Percentiles rank a stretch among this genome's conserved stretches.
These are phyloP conservation scores for Ormyrus labotus DNA, from an alignment of 2,888 invertebrate species.

Conservation along the genomic window DNA sequence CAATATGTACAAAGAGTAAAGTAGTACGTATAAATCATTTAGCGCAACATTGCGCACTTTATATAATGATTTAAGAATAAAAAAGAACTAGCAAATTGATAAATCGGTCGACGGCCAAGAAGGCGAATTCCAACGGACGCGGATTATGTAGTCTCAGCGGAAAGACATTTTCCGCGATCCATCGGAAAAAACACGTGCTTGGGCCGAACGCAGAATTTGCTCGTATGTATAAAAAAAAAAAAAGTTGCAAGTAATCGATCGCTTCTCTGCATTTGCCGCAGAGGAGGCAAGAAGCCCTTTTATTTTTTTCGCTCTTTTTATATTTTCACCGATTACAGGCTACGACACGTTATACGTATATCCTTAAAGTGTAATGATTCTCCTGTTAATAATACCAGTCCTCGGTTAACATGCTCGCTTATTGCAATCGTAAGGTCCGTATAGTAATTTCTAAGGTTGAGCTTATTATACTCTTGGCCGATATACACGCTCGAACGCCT, in stretches of 20 bases:
- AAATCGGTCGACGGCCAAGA: too few species aligned
- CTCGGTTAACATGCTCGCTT: conserved; percentile 50
- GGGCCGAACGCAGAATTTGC: too few species aligned
- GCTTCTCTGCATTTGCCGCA: too few species aligned
- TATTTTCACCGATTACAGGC: background rate
- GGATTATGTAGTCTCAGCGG: too few species aligned
- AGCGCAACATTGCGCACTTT: conserved; percentile 5
- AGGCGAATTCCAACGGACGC: too few species aligned
- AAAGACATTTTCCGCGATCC: too few species aligned
- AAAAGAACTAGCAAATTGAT: background rate
- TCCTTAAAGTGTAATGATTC: conserved; percentile 28
- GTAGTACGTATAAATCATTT: conserved; percentile 60
- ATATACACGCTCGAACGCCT: conserved; percentile 4
- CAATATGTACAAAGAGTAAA: conserved; percentile 71
- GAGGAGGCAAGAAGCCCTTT: too few species aligned
- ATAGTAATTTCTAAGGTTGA: conserved; percentile 29
- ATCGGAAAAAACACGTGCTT: too few species aligned
- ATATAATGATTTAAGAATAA: background rate
- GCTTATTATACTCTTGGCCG: background rate
- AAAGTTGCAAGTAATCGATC: too few species aligned
- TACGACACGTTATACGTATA: conserved; percentile 28
- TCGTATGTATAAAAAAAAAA: too few species aligned
- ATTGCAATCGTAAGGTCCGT: conserved; percentile 33
- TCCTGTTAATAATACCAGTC: conserved; percentile 54
- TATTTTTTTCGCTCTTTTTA: too few species aligned